Evolutionary conservation across 2,888 invertebrate species (phyloP).

Genomic region (Miltochrista miniata): DNA sequence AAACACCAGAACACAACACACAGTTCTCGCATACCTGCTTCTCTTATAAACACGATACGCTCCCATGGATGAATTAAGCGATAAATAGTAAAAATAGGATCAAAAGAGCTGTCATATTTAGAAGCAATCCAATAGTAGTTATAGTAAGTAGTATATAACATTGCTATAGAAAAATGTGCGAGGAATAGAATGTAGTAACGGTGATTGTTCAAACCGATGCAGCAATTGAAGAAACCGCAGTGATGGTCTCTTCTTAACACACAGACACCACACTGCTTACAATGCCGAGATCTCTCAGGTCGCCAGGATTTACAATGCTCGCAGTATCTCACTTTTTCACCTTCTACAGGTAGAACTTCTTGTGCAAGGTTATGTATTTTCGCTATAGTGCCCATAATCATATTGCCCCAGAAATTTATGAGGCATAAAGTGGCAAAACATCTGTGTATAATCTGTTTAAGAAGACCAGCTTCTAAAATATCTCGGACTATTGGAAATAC

Average conservation of each 20-base stretch:
- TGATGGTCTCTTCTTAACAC: slow-evolving; percentile 92
- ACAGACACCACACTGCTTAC: slow-evolving; percentile 90
- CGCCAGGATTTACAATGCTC: slow-evolving; percentile 84
- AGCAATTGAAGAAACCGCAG: slow-evolving; percentile 92
- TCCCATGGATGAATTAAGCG: slow-evolving; percentile 53
- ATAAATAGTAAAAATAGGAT: slow-evolving; percentile 37
- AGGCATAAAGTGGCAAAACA: slow-evolving; percentile 50
- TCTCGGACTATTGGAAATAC: slow-evolving; percentile 49
- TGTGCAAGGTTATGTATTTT: slow-evolving; percentile 43
- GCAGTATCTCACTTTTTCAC: slow-evolving; percentile 83
- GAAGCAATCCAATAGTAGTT: slow-evolving; percentile 85
- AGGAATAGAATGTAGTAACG: slow-evolving; percentile 91
- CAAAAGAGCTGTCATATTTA: slow-evolving; percentile 41
- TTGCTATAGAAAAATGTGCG: slow-evolving; percentile 86
- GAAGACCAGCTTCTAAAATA: slow-evolving; percentile 39
- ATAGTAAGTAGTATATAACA: slow-evolving; percentile 86
- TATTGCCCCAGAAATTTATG: slow-evolving; percentile 61
- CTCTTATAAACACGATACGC: slow-evolving; percentile 36
- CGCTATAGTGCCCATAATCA: slow-evolving; percentile 51
- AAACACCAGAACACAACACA: slow-evolving; percentile 48
- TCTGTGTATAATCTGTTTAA: slow-evolving; percentile 46
- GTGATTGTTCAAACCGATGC: slow-evolving; percentile 92
- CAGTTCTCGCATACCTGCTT: slow-evolving; percentile 45
- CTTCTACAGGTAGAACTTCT: slow-evolving; percentile 6
- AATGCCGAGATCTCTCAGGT: slow-evolving; percentile 94